Evolutionary conservation across 2,113 vertebrate genomes (phyloP).

Genomic region (Reinhardtius hippoglossoides): DNA sequence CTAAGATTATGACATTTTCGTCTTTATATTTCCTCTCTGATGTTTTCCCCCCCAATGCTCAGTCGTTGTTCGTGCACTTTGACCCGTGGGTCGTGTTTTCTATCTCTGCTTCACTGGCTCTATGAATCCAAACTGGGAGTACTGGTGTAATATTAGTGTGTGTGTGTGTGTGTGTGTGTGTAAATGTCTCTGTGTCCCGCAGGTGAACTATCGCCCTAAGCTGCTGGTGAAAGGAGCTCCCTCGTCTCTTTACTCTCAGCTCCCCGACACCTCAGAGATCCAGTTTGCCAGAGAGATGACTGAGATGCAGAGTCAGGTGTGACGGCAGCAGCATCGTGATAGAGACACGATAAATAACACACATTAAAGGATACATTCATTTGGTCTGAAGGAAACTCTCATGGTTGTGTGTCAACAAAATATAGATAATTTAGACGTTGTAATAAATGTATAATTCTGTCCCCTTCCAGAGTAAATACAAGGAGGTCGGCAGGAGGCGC

Average conservation of each 20-base stretch:
- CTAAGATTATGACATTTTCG: too few species aligned
- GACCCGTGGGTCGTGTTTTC: too few species aligned
- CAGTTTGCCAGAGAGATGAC: slow-evolving; percentile 77
- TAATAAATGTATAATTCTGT: background rate
- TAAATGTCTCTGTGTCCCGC: background rate
- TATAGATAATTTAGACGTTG: too few species aligned
- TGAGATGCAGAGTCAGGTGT: slow-evolving; percentile 75
- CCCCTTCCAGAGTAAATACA: slow-evolving; percentile 87
- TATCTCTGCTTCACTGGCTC: too few species aligned
- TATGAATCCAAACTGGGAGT: too few species aligned
- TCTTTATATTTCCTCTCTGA: too few species aligned
- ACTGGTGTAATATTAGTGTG: background rate
- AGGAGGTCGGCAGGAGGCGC: slow-evolving; percentile 84
- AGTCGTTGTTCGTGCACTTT: too few species aligned
- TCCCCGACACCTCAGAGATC: slow-evolving; percentile 69
- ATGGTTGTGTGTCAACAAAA: too few species aligned
- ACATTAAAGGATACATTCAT: too few species aligned
- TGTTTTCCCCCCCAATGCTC: too few species aligned
- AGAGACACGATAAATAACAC: too few species aligned
- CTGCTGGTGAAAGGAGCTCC: slow-evolving; percentile 56
- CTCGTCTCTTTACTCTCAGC: slow-evolving; percentile 70
- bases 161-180: background rate
- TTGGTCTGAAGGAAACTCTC: too few species aligned
- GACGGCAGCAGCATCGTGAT: background rate
- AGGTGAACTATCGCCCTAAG: slow-evolving; percentile 71